phyloP scores from a whole-genome alignment of 2,797 vertebrate genomes.

The Pseudochaenichthys georgianus region DNA sequence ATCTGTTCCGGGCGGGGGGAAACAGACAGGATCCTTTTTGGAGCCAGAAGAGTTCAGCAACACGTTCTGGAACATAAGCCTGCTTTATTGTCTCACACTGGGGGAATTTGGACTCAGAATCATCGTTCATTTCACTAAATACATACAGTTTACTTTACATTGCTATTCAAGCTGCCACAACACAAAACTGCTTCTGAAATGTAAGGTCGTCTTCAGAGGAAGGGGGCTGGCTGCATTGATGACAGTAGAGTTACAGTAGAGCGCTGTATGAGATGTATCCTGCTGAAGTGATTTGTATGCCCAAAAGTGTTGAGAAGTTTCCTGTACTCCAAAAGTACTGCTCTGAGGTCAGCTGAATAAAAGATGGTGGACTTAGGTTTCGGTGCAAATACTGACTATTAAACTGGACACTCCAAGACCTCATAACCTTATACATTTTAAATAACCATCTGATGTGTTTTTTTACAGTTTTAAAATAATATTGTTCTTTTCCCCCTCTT shows the following conservation, averaged over 20 bases:
- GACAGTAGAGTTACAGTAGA: conserved; percentile 49
- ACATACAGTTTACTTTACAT: conserved; percentile 49
- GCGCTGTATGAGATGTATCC: conserved; percentile 50
- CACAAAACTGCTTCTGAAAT: conserved; percentile 68
- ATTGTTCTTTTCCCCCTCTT: not conserved
- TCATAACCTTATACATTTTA: not conserved
- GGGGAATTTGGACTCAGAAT: conserved; percentile 48
- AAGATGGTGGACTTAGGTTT: conserved; percentile 36
- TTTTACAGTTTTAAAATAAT: not conserved
- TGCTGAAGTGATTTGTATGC: conserved; percentile 61
- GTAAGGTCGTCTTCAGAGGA: conserved; percentile 69
- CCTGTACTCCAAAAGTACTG: conserved; percentile 44
- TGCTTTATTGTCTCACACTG: conserved; percentile 51
- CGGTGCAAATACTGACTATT: conserved; percentile 3
- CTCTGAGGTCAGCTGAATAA: conserved; percentile 61
- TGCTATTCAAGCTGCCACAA: conserved; percentile 46
- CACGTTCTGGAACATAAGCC: conserved; percentile 45
- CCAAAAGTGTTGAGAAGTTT: conserved; percentile 53
- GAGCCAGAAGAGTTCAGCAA: conserved; percentile 35
- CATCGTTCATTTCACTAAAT: conserved; percentile 60
- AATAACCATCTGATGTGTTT: conserved; percentile 1
- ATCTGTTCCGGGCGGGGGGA: conserved; percentile 19
- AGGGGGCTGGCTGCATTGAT: conserved; percentile 49
- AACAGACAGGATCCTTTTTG: conserved; percentile 9
- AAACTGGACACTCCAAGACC: not conserved